Base-by-base conservation (phyloP, 2,888 invertebrate species). In the Zygaena filipendulae region DNA sequence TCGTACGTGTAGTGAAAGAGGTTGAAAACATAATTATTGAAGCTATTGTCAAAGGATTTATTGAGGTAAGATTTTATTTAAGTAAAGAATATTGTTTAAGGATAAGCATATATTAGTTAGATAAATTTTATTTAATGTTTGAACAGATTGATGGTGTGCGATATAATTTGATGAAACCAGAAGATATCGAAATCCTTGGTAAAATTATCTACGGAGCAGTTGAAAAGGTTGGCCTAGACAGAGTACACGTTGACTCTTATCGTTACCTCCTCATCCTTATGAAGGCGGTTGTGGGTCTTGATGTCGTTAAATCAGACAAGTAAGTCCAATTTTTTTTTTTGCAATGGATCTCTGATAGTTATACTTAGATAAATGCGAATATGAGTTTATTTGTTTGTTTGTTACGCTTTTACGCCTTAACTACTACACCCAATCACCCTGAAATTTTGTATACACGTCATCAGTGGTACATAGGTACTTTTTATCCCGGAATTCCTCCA, bases 241-340 rank as follows among this genome's bases (percentile, higher is more conserved):
- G 31, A 53, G 68, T 53, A 39, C 56, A 39, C 11, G 47, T 66
- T 20, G 61, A 67, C 25, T 64, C 75, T 26, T 87, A 86, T 59
- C 85, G 86, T 16, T 81, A 83, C 42, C 63, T 84, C 38, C 80
- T 85, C 23, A 63, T 79, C 36, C 69, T 85, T 30, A 81, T 82
- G 52, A 77, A 83, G 35, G 67, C 83, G 13, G 59, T 64, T 12
- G 43, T 79, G 37, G 77, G 77, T 20, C 56, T 74, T 2, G 68
- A 75, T 38, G 63, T 63, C 2, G 33, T 63, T 23, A 24, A 39
- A n/a, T 52, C 53, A 11, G 68, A 77, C 43, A 66, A 67, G 77
- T 79, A 53, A 55, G 72, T 50, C 11, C 28, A 13, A 12, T 4
- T 21, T 11, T 16, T 23, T 11, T 18, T 22, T 27, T 7, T 18